Evolutionary conservation across 2,888 invertebrate species (phyloP).

Genomic region (Synergus laeviventris): DNA sequence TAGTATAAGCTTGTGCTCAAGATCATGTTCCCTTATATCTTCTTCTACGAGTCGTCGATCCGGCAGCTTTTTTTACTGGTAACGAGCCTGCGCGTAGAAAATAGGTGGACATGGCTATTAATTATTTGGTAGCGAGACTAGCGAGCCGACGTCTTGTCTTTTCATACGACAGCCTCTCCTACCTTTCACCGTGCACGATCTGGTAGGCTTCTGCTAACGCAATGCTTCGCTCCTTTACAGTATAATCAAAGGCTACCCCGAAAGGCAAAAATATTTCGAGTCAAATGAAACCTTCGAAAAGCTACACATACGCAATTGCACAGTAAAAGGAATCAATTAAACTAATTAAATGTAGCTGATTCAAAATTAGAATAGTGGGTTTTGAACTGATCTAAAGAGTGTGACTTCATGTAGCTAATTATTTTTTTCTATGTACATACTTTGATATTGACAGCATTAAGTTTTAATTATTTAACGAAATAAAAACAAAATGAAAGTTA

Average conservation of each 20-base stretch:
- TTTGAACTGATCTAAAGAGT: background rate
- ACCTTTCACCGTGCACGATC: slow-evolving; percentile 55
- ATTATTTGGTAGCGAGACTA: slow-evolving; percentile 54
- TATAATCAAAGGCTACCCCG: slow-evolving; percentile 49
- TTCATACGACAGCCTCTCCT: slow-evolving; percentile 49
- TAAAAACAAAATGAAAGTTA: slow-evolving; percentile 5
- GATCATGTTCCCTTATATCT: slow-evolving; percentile 29
- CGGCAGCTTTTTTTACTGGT: slow-evolving; percentile 46
- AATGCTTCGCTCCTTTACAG: slow-evolving; percentile 38
- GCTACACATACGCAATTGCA: background rate
- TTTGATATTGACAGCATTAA: background rate
- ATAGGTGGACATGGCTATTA: slow-evolving; percentile 54
- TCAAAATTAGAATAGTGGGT: background rate
- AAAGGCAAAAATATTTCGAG: slow-evolving; percentile 52
- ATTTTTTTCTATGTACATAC: background rate
- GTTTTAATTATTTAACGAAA: background rate
- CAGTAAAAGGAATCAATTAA: background rate
- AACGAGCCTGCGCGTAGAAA: slow-evolving; percentile 54
- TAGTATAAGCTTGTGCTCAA: slow-evolving; percentile 7
- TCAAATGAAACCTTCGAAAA: background rate
- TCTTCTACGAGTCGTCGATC: slow-evolving; percentile 42
- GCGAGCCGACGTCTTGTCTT: slow-evolving; percentile 51
- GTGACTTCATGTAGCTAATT: background rate
- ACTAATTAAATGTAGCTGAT: background rate
- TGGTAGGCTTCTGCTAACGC: slow-evolving; percentile 48